Base-by-base conservation (phyloP, 2,888 invertebrate genomes). In the Creontiades dilutus region DNA sequence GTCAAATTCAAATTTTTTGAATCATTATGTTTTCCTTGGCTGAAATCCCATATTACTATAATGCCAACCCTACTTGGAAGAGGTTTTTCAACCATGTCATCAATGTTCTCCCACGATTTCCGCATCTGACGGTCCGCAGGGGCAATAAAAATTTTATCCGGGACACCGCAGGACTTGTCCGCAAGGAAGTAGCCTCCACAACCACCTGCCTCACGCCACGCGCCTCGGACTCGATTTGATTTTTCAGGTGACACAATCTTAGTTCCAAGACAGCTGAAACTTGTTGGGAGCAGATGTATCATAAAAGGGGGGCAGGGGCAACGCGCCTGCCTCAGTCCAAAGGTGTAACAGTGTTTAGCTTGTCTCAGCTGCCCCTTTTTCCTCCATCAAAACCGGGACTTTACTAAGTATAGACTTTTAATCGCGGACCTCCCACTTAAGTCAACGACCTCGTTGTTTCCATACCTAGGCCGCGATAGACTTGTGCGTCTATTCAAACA, bases 201-300 rank as follows among this genome's bases (percentile, higher is more conserved):
- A 68, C 68, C 68, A 68, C 68, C 68, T 68, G 68, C 68, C 23
- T 19, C 12, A 27, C 19, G 68, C 68, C 68, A 68, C 68, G 68
- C 68, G 68, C 68, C 68, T 68, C 68, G 68, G 68, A 68, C 68
- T 68, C 68, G 68, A 68, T 68, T 68, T 68, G 68, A 68, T 68
- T 68, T 68, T 68, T 68, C 68, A 68, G 68, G 68, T 68, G 68
- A 68, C 68, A 68, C 68, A 68, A 68, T 68, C 68, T 68, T 23
- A 19, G 68, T 27, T 19, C 68, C 68, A 7, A n/a, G 68, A 68
- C 68, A 68, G 68, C 68, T 68, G 68, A 68, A 68, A 13, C 27
- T 9, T 12, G 23, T 19, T 13, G 19, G 27, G 19, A 61, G 68
- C 68, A 68, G 68, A 68, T 68, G 68, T 68, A 68, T 68, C 68